Conservation (phyloP, 1,140 invertebrate species). For the Sinella curviseta region DNA sequence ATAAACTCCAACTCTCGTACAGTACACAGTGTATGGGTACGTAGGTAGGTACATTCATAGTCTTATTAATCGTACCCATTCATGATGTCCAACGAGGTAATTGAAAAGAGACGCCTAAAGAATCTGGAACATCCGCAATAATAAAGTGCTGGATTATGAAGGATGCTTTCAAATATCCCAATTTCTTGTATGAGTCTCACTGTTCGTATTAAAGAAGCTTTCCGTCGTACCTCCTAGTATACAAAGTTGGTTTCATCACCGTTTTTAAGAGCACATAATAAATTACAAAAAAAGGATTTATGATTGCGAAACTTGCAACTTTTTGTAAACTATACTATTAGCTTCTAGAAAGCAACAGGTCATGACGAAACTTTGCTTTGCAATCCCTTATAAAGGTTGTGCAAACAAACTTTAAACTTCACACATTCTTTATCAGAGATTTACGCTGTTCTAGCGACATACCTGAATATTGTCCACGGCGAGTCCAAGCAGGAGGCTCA, state of each 20-base stretch:
- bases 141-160: background rate
- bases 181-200: conserved; percentile 13
- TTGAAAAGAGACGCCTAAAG: background rate
- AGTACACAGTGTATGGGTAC: too few species aligned
- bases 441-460: too few species aligned
- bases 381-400: too few species aligned
- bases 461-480: conserved; percentile 77
- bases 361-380: too few species aligned
- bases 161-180: background rate
- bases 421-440: too few species aligned
- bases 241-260: background rate
- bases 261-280: too few species aligned
- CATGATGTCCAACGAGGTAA: background rate
- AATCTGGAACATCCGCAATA: background rate
- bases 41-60: too few species aligned
- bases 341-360: too few species aligned
- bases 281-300: background rate
- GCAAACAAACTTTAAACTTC: too few species aligned
- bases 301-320: background rate
- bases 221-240: background rate
- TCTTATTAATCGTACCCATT: too few species aligned
- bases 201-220: background rate
- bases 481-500: conserved; percentile 78
- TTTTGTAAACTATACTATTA: too few species aligned
- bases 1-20: too few species aligned